Evolutionary conservation across 2,797 vertebrate genomes (phyloP), one percentile per base, ranked within the genome.

Genomic region (Tolypeutes matacus): DNA sequence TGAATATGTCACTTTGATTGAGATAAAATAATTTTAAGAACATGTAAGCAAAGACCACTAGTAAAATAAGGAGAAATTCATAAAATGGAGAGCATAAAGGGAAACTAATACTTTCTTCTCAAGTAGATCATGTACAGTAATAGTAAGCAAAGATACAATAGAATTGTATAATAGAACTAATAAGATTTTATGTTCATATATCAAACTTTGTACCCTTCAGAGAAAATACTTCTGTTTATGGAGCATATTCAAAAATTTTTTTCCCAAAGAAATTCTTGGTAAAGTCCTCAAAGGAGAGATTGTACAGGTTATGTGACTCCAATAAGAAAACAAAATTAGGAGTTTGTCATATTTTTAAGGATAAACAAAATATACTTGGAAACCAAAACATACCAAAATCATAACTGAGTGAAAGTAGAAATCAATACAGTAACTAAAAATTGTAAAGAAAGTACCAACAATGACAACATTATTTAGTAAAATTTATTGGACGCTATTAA

Each of bases 161-260:
- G 46, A 88, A 88, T 76, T 75, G 13, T 25, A 42, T 23, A 25
- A 29, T 49, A 77, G 36, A 64, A 64, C n/a, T 25, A 70, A 87
- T 51, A 42, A 91, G 31, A 39, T 60, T 78, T 72, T 5, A 78
- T 58, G 62, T 83, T 78, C 56, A 64, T 91, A 20, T 64, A 36
- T 49, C 53, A 62, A 78, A 58, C 27, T 75, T 73, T 69, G 27
- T 64, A 46, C 12, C 7, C 10, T 9, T 93, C n/a, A 56, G 53
- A 94, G 51, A 86, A 82, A 93, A 93, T 39, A 86, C 2, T 80
- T n/a, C 31, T 64, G 2, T 70, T 93, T 85, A 42, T 34, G 29
- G 11, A 91, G 60, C 82, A 89, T 86, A 58, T 93, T 77, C 31
- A 67, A 25, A 86, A 72, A 93, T 73, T 76, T 77, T 29, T 77